These are phyloP conservation scores for Anoplophora glabripennis DNA, from an alignment of 1,140 invertebrate genomes.

Conservation along the genomic window DNA sequence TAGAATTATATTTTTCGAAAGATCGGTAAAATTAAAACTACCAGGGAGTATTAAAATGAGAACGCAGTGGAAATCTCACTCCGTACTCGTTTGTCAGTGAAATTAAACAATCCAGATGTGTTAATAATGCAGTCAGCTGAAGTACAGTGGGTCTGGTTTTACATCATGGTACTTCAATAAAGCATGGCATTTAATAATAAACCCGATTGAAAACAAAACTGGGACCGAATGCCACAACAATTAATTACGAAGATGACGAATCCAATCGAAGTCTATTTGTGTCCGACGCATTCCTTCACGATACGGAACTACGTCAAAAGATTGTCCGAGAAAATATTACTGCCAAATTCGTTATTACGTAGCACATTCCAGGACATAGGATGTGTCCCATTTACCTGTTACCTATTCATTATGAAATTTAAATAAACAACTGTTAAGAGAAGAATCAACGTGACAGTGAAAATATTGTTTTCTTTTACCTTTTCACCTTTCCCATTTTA, in stretches of 20 bases:
- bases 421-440: background rate
- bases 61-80: no score
- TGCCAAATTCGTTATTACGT: background rate
- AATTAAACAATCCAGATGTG: background rate
- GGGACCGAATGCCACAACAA: background rate
- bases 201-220: slow-evolving; percentile 13
- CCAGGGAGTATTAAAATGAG: no score
- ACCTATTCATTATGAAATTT: background rate
- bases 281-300: background rate
- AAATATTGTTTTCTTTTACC: background rate
- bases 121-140: background rate
- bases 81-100: no score
- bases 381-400: background rate
- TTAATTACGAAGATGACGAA: slow-evolving; percentile 10
- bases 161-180: slow-evolving; percentile 9
- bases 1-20: slow-evolving; percentile 1
- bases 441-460: background rate
- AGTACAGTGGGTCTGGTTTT: background rate
- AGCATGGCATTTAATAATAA: slow-evolving; percentile 4
- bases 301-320: background rate
- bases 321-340: background rate
- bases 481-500: background rate
- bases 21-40: background rate
- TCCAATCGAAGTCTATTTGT: slow-evolving; percentile 6
- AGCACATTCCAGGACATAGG: background rate